These are phyloP conservation scores for Ormia ochracea DNA, from an alignment of 2,888 invertebrate species.

Conservation along the genomic window DNA sequence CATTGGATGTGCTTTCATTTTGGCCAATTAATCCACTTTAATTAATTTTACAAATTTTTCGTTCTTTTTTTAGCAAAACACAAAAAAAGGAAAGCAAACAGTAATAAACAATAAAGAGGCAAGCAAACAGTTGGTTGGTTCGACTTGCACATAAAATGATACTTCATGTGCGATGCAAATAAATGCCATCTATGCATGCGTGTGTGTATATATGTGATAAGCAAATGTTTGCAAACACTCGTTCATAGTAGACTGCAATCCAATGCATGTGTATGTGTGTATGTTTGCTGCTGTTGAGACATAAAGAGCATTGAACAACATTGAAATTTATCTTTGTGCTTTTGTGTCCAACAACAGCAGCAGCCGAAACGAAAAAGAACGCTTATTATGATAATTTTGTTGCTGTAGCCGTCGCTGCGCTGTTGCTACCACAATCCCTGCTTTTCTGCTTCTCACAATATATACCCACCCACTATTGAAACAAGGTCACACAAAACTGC, in stretches of 20 bases:
- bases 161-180: not conserved
- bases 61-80: not conserved
- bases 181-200: not conserved
- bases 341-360: conserved; percentile 1
- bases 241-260: too few relatives aligned
- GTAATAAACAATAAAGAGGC: not conserved
- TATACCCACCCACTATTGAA: conserved; percentile 45
- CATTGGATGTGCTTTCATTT: not conserved
- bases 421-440: too few relatives aligned
- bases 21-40: conserved; percentile 30
- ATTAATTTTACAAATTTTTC: too few relatives aligned
- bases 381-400: conserved; percentile 4
- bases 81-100: not conserved
- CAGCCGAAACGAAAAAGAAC: conserved; percentile 1
- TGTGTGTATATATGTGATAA: not conserved
- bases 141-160: conserved; percentile 10
- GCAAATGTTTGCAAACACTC: too few relatives aligned
- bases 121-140: conserved; percentile 13
- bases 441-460: not conserved
- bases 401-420: too few relatives aligned
- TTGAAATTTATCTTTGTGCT: conserved; percentile 47
- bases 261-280: not conserved
- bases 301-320: conserved; percentile 56
- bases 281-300: too few relatives aligned
- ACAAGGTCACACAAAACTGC: conserved; percentile 28